A percentile compares a stretch with the other conserved stretches of the same genome.
Conservation (phyloP, 2,797 vertebrate species). For the Lycodopsis pacificus region DNA sequence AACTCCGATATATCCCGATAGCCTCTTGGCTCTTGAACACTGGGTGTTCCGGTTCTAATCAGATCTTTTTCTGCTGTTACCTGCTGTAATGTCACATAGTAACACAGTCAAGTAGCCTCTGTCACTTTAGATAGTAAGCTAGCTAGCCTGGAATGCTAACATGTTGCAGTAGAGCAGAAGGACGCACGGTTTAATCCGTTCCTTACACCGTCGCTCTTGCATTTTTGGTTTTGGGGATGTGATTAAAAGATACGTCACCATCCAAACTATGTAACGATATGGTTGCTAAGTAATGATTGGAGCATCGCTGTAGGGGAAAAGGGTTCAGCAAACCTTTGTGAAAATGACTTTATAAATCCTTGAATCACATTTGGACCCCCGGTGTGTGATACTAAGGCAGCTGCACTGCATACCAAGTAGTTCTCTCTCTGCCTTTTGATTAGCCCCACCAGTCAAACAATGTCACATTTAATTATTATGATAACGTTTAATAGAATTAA, state of each 20-base stretch:
- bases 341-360: not conserved
- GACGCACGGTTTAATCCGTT: too few species aligned
- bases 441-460: not conserved
- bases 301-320: not conserved
- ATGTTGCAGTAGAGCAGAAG: too few species aligned
- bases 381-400: not conserved
- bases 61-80: too few species aligned
- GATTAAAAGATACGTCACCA: too few species aligned
- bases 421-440: slow-evolving; percentile 7
- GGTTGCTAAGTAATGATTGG: not conserved
- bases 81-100: too few species aligned
- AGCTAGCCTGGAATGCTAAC: too few species aligned
- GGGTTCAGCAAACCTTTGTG: not conserved
- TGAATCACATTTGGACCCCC: not conserved
- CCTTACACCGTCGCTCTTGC: too few species aligned
- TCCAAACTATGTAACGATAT: too few species aligned
- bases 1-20: too few species aligned
- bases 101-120: too few species aligned
- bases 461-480: slow-evolving; percentile 6
- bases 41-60: not conserved
- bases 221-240: too few species aligned
- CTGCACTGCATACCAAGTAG: not conserved
- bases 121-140: too few species aligned
- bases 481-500: slow-evolving; percentile 4
- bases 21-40: not conserved